phyloP scores from a whole-genome alignment of 2,113 vertebrate genomes.

The Indri indri region DNA sequence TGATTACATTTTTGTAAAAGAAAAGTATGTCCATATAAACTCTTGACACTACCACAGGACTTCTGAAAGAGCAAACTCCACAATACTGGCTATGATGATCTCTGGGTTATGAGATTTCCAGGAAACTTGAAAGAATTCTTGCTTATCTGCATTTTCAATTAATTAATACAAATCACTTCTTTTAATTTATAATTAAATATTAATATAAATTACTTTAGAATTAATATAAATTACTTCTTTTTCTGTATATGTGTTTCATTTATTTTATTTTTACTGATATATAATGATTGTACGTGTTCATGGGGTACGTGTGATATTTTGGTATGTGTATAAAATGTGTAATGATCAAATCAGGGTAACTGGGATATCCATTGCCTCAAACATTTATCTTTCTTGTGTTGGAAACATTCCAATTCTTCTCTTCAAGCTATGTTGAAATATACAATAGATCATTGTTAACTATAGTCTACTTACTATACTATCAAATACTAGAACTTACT shows the following conservation, averaged over 20 bases:
- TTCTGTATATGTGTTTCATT: background rate
- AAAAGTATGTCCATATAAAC: background rate
- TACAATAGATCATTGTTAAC: background rate
- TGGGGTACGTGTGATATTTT: background rate
- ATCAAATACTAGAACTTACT: background rate
- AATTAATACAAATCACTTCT: background rate
- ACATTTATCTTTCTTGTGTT: background rate
- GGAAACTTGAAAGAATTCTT: background rate
- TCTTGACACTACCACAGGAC: background rate
- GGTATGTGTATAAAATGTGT: background rate
- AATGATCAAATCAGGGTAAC: background rate
- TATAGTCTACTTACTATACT: background rate
- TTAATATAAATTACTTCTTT: background rate
- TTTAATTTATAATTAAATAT: background rate
- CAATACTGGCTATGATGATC: background rate
- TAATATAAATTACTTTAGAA: background rate
- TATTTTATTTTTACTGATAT: background rate
- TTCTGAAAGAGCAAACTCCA: background rate
- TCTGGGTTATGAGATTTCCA: background rate
- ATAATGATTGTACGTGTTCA: background rate
- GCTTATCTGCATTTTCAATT: slow-evolving; percentile 19
- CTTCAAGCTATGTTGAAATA: background rate
- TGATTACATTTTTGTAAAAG: background rate
- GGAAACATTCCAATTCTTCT: background rate
- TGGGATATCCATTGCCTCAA: background rate